phyloP scores from a whole-genome alignment of 2,888 invertebrate genomes.

The Seladonia tumulorum region DNA sequence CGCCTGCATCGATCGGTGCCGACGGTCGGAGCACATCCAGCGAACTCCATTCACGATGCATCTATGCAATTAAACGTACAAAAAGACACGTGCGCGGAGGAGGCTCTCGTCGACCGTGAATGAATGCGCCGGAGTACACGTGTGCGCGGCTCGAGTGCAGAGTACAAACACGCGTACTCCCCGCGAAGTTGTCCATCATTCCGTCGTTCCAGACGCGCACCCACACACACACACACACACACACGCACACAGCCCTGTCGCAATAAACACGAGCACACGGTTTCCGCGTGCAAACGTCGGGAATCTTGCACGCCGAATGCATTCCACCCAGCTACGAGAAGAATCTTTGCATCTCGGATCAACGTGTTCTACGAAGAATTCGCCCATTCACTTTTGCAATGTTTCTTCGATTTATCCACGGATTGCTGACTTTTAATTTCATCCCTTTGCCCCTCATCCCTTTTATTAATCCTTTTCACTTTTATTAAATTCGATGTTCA shows the following conservation, averaged over 20 bases:
- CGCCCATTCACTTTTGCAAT: not conserved
- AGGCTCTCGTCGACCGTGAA: constrained; percentile 40
- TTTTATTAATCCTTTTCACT: not conserved
- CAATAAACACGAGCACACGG: constrained; percentile 33
- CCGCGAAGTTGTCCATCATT: constrained; percentile 56
- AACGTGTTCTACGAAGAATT: constrained; percentile 1
- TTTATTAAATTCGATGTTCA: not conserved
- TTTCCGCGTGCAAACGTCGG: constrained; percentile 22
- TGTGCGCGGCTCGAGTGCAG: constrained; percentile 34
- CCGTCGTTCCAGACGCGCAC: constrained; percentile 32
- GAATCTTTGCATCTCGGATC: constrained; percentile 43
- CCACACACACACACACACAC: not conserved
- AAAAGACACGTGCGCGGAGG: constrained; percentile 49
- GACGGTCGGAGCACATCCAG: constrained; percentile 16
- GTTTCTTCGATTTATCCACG: not conserved
- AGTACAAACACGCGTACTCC: constrained; percentile 53
- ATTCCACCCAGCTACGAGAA: constrained; percentile 28
- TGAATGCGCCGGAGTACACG: constrained; percentile 39
- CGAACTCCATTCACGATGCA: constrained; percentile 53
- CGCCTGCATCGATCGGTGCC: constrained; percentile 26
- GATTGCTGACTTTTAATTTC: not conserved
- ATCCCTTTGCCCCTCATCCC: not conserved
- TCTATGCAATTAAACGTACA: constrained; percentile 66
- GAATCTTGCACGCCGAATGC: constrained; percentile 41
- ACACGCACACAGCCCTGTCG: constrained; percentile 3